These are phyloP conservation scores for Clarias batrachus DNA, from an alignment of 2,113 vertebrate genomes.

Conservation along the genomic window DNA sequence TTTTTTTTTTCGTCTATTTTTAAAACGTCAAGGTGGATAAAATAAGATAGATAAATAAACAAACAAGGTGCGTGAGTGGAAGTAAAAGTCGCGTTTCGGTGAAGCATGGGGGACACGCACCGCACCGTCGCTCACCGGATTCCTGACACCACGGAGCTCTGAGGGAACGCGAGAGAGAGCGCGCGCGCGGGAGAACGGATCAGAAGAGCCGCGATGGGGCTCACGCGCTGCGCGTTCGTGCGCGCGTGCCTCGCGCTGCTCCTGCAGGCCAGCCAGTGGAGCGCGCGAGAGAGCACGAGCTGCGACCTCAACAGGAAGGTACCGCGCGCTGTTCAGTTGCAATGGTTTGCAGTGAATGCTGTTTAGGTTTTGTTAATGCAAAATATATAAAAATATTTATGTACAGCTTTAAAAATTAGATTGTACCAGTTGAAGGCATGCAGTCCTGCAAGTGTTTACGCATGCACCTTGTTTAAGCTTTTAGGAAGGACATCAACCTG, in stretches of 20 bases:
- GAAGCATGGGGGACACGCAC: constrained; percentile 1
- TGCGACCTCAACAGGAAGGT: constrained; percentile 76
- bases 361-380: no score
- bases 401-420: neutral
- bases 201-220: constrained; percentile 65
- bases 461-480: neutral
- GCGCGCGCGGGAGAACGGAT: neutral
- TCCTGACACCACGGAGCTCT: neutral
- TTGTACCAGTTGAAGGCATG: neutral
- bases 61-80: neutral
- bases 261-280: constrained; percentile 70
- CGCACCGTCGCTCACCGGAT: neutral
- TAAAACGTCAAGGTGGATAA: no score
- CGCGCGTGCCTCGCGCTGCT: constrained; percentile 71
- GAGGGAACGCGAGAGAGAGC: neutral
- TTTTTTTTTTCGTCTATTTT: neutral
- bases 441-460: neutral
- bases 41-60: neutral
- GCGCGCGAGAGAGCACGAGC: constrained; percentile 65
- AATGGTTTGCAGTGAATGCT: no score
- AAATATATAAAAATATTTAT: neutral
- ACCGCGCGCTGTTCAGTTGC: constrained; percentile 46
- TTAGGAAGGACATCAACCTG: neutral
- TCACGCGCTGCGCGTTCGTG: constrained; percentile 67
- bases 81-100: no score